phyloP scores from a whole-genome alignment of 2,888 invertebrate genomes.

The Metacarcinus magister region DNA sequence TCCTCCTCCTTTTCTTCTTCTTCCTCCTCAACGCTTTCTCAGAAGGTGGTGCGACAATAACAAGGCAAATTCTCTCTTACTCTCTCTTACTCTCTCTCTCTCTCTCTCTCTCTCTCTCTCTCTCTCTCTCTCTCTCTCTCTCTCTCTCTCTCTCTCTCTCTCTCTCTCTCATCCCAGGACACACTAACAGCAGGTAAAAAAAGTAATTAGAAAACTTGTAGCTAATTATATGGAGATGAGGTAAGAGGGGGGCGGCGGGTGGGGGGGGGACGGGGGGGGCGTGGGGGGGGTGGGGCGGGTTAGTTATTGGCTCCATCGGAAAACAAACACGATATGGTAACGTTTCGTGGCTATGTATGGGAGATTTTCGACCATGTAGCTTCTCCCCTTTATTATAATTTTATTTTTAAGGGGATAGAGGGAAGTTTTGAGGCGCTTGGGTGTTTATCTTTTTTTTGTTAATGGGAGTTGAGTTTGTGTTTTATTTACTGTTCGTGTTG shows the following conservation, averaged over 20 bases:
- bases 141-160: slow-evolving; percentile 29
- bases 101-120: slow-evolving; percentile 58
- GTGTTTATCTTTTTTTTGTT: too few species aligned
- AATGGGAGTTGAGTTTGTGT: too few species aligned
- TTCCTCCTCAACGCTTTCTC: neutral
- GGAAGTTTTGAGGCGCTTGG: neutral
- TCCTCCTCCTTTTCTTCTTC: neutral
- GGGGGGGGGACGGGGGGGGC: neutral
- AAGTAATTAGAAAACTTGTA: slow-evolving; percentile 23
- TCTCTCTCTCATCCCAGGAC: neutral
- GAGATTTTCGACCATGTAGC: neutral
- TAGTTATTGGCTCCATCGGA: neutral
- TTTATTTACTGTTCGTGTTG: too few species aligned
- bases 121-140: slow-evolving; percentile 48
- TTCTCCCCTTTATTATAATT: neutral
- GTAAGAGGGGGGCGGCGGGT: neutral
- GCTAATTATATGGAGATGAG: slow-evolving; percentile 20
- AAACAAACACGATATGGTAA: neutral
- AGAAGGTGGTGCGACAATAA: too few species aligned
- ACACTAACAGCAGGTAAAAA: neutral
- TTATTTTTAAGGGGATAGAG: neutral
- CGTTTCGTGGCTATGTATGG: neutral
- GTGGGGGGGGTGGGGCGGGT: neutral
- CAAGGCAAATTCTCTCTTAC: neutral
- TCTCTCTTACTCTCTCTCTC: neutral